Evolutionary conservation across 2,113 vertebrate genomes (phyloP).

Genomic region (Colaptes auratus): DNA sequence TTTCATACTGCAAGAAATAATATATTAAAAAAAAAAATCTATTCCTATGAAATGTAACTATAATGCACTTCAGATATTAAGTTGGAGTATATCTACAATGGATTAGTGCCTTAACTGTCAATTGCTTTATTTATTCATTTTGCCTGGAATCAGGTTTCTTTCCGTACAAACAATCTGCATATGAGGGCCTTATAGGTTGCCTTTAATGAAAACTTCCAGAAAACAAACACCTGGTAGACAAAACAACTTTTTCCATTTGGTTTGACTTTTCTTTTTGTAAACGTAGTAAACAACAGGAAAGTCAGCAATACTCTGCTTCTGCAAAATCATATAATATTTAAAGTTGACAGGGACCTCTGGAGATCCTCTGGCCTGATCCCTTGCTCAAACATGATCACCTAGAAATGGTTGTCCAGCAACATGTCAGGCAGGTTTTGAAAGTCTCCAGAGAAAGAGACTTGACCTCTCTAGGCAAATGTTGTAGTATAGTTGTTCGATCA

Average conservation of each 20-base stretch:
- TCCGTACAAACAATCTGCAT: background rate
- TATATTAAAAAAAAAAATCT: background rate
- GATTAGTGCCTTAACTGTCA: conserved; percentile 43
- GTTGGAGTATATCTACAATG: background rate
- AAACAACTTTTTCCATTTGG: background rate
- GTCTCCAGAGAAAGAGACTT: no score
- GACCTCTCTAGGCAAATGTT: no score
- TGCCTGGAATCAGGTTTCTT: background rate
- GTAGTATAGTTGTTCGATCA: no score
- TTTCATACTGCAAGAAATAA: background rate
- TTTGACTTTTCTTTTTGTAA: background rate
- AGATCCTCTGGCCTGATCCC: rapidly evolving
- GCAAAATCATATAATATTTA: background rate
- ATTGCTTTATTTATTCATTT: background rate
- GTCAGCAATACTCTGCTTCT: background rate
- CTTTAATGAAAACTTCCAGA: conserved; percentile 22
- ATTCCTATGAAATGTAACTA: background rate
- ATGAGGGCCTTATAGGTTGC: background rate
- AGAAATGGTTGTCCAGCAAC: no score
- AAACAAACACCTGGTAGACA: conserved; percentile 15
- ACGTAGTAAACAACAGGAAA: background rate
- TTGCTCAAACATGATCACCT: background rate
- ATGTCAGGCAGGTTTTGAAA: no score
- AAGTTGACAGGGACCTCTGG: background rate
- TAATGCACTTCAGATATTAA: background rate